Percentiles rank a stretch among this genome's conserved stretches.
Conservation (phyloP, 2,113 vertebrate species). For the Halichoerus grypus region DNA sequence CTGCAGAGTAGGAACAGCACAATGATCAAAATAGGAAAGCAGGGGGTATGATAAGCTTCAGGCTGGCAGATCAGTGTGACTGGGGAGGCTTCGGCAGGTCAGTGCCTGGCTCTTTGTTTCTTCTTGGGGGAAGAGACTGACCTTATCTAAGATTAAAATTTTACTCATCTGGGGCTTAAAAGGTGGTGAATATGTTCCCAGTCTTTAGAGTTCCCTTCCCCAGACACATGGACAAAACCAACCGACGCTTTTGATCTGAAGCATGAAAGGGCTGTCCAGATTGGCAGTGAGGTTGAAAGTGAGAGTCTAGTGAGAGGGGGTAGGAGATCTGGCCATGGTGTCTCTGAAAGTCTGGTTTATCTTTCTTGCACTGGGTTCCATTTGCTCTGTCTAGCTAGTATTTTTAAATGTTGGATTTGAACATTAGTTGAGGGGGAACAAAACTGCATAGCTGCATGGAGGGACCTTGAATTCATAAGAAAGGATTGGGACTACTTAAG, state of each 20-base stretch:
- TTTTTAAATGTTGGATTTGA: not conserved
- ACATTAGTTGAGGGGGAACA: not conserved
- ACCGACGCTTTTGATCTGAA: not conserved
- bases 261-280: not conserved
- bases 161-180: not conserved
- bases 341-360: not conserved
- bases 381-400: not conserved
- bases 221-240: not conserved
- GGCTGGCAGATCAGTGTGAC: not conserved
- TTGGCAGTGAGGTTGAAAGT: not conserved
- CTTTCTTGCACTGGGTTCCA: not conserved
- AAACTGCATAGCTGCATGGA: not conserved
- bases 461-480: not conserved
- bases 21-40: not conserved
- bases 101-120: not conserved
- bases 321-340: not conserved
- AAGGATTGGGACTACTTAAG: not conserved
- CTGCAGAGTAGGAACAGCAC: not conserved
- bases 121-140: not conserved
- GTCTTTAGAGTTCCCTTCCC: not conserved
- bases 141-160: not conserved
- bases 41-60: not conserved
- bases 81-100: not conserved
- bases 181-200: not conserved
- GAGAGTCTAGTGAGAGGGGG: not conserved